Base-by-base conservation (phyloP, 2,797 vertebrate genomes). In the Mormyrus hasselquistii region DNA sequence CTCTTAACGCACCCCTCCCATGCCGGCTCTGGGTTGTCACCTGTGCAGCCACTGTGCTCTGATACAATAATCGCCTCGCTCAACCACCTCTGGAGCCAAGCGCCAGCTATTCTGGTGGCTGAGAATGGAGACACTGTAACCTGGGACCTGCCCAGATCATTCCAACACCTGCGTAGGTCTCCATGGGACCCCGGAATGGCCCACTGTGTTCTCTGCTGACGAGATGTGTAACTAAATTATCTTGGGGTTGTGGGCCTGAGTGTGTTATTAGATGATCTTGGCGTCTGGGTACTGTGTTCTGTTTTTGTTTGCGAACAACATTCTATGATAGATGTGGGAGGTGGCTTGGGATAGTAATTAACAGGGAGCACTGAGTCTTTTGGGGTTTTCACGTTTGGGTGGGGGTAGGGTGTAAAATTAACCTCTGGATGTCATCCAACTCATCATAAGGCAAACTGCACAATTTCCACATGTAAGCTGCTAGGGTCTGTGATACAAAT, bases 61-160 rank as follows among this genome's bases (percentile, higher is more conserved):
- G 96, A 96, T 95, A 94, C 93, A 91, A 93, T 96, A 96, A 96
- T 96, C 92, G 91, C 89, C 90, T 89, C 90, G 89, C 88, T 90
- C 89, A 83, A 49, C 89, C 57, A 89, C 90, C 91, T 89, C 84
- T 38, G 69, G 73, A 88, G 90, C 93, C 93, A 95, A 94, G 91
- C 91, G 90, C 90, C 65, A 89, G 87, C 92, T 92, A 93, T 90
- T 92, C 93, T 93, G 90, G 59, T 65, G 87, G 88, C 91, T 88
- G 90, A 93, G 91, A 93, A 94, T 90, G 90, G 88, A 89, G 91
- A 89, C 88, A 44, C 1, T 53, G 88, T 65, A 88, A 92, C 92
- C 90, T 90, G 93, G 94, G 94, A 92, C 53, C 83, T 90, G 90
- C 89, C 92, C 88, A 89, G 91, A 93, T 94, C 93, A 94, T 93